phyloP scores from a whole-genome alignment of 64 coral and sea anemone genomes.

The Actinia equina region DNA sequence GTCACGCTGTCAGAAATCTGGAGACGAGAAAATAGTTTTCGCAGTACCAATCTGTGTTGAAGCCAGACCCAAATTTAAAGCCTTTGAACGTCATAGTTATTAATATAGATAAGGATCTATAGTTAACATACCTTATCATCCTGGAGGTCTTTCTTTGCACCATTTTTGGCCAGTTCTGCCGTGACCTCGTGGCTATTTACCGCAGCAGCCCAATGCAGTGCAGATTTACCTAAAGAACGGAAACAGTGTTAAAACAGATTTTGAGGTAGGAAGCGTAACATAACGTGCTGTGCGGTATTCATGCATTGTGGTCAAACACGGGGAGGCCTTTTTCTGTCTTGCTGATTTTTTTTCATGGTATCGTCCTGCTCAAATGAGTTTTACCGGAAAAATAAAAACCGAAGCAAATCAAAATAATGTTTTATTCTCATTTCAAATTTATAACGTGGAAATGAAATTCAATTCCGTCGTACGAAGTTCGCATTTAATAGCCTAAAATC shows the following conservation, averaged over 20 bases:
- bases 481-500: not conserved
- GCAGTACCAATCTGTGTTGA: not conserved
- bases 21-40: not conserved
- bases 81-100: not conserved
- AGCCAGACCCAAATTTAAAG: not conserved
- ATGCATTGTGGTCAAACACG: not conserved
- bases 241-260: conserved; percentile 6
- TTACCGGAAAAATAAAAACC: not conserved
- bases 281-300: not conserved
- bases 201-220: conserved; percentile 89
- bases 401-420: not conserved
- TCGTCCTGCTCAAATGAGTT: not conserved
- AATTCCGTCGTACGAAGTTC: not conserved
- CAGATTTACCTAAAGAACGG: conserved; percentile 72
- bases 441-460: not conserved
- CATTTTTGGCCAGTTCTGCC: conserved; percentile 62
- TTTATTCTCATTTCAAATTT: not conserved
- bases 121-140: conserved; percentile 75
- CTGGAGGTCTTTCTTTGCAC: conserved; percentile 88
- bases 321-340: not conserved
- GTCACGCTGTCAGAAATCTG: not conserved
- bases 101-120: not conserved
- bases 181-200: conserved; percentile 87
- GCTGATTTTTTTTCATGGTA: not conserved
- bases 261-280: not conserved